Percentiles rank a stretch among this genome's conserved stretches.
These are phyloP conservation scores for Centroberyx gerrardi DNA, from an alignment of 2,797 vertebrate species.

Conservation along the genomic window DNA sequence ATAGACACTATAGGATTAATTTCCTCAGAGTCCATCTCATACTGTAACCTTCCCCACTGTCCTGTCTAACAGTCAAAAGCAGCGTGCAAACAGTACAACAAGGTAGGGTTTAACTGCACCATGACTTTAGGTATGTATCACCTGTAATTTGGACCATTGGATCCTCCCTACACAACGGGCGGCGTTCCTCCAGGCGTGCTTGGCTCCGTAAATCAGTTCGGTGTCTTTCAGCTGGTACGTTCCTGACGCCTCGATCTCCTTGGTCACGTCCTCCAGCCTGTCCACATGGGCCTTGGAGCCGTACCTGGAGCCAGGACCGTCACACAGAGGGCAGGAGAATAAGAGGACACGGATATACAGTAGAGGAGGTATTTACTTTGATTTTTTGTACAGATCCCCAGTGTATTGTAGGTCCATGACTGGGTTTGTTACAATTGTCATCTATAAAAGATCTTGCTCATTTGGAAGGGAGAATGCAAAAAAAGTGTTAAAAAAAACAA, in stretches of 20 bases:
- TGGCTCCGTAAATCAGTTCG: slow-evolving; percentile 97
- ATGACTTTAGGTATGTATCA: slow-evolving; percentile 49
- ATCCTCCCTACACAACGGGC: slow-evolving; percentile 96
- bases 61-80: neutral
- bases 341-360: neutral
- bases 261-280: slow-evolving; percentile 94
- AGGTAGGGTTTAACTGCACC: neutral
- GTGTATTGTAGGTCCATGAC: too few relatives aligned
- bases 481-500: too few relatives aligned
- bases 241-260: slow-evolving; percentile 91
- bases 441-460: too few relatives aligned
- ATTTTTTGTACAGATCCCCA: neutral
- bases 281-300: slow-evolving; percentile 96
- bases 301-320: slow-evolving; percentile 77
- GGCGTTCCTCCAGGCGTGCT: slow-evolving; percentile 97
- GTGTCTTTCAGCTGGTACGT: slow-evolving; percentile 97
- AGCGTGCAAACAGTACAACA: neutral
- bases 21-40: neutral
- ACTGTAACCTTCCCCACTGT: neutral
- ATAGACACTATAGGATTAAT: neutral
- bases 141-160: slow-evolving; percentile 99
- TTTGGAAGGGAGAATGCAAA: neutral
- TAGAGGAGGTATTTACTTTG: neutral
- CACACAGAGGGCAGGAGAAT: neutral
- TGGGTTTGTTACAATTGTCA: too few relatives aligned